Evolutionary conservation across 1,140 invertebrate species (phyloP), one percentile per base, ranked within the genome.

Genomic region (Drosophila ohnishii): DNA sequence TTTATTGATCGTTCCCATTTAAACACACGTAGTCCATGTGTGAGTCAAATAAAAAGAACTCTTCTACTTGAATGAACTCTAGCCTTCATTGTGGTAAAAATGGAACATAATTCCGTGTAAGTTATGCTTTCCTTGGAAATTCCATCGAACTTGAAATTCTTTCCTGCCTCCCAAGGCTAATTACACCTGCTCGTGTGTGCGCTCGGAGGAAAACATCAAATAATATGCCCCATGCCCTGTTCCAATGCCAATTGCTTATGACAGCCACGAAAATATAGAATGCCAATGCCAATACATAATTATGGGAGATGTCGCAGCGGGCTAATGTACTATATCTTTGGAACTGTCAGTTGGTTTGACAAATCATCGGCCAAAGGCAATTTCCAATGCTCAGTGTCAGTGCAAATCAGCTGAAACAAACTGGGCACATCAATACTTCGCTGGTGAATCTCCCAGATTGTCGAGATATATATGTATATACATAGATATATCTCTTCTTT

Each of bases 221-320:
- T 58, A 47, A 40, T 73, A 30, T 74, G 67, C 60, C 53, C 47
- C 59, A 57, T 59, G 51, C 42, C 62, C 50, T 58, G 66, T 44
- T 70, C 60, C 83, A 82, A 69, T 79, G 84, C 40, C 83, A 83
- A 83, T 87, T 76, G 60, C 56, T 56, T 70, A 51, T 78, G 75
- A 83, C 79, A 82, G 65, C 66, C 70, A 40, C 50, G 34, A 62
- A 51, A 64, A 22, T 14, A 44, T 11, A 64, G 42, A 39, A 55
- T 69, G 78, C 67, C 73, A 85, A 84, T 83, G 64, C 22, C 59
- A 66, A 51, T n/a, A n/a, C n/a, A n/a, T 78, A 50, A 42, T 30
- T 40, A 64, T 51, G 64, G 61, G 28, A 56, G 65, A 61, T 50
- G 40, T 75, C 58, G 22, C 34, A 9, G 19, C 32, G 51, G 34